phyloP scores from a whole-genome alignment of 1,140 invertebrate genomes.

The Lasioglossum albipes region DNA sequence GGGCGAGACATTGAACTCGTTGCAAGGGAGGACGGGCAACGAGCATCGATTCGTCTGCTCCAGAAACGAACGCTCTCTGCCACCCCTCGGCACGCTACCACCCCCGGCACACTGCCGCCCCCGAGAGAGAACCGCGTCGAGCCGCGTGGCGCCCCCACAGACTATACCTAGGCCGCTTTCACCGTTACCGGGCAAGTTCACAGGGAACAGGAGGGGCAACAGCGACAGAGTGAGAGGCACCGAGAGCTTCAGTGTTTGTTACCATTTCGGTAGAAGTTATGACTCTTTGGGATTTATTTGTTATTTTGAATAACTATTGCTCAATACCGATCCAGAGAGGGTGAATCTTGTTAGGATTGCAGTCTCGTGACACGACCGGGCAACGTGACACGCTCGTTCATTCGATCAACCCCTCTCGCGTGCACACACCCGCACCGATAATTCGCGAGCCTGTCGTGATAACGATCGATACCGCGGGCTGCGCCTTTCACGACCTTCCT shows the following conservation, averaged over 20 bases:
- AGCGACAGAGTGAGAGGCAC: neutral
- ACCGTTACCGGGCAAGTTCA: slow-evolving; percentile 38
- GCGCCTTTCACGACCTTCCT: neutral
- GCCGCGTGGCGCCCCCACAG: slow-evolving; percentile 50
- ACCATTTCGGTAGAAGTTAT: too few relatives aligned
- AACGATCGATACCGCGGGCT: slow-evolving; percentile 40
- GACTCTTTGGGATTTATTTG: too few relatives aligned
- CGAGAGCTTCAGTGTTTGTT: neutral
- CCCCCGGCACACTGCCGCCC: slow-evolving; percentile 27
- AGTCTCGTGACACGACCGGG: slow-evolving; percentile 57
- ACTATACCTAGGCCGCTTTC: slow-evolving; percentile 48
- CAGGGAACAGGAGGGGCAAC: too few relatives aligned
- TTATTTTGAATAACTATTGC: too few relatives aligned
- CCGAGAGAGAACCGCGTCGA: slow-evolving; percentile 37
- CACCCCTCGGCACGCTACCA: slow-evolving; percentile 54
- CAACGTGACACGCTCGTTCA: slow-evolving; percentile 60
- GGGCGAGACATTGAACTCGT: slow-evolving; percentile 78
- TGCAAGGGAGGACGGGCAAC: slow-evolving; percentile 69
- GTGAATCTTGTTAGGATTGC: slow-evolving; percentile 9
- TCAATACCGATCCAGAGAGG: neutral
- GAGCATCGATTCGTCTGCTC: slow-evolving; percentile 77
- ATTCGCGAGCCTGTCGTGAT: slow-evolving; percentile 35
- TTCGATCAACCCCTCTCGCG: slow-evolving; percentile 50
- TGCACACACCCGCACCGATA: slow-evolving; percentile 26
- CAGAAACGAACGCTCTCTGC: slow-evolving; percentile 70